Base-by-base conservation (phyloP, 1,140 invertebrate species). In the Venustaconcha ellipsiformis region DNA sequence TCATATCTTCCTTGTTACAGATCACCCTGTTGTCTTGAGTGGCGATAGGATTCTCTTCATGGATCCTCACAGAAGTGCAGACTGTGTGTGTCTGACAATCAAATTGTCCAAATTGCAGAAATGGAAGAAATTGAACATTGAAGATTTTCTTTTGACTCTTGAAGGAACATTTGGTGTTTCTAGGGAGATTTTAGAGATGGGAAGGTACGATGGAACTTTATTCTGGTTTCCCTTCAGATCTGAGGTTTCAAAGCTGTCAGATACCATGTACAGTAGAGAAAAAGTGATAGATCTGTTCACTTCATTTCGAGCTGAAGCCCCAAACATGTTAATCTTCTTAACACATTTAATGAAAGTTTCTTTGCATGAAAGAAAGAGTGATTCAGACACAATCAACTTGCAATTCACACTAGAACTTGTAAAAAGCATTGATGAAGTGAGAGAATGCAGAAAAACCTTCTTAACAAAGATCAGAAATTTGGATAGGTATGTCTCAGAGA, bases 221-320 rank as follows among this genome's bases (percentile, higher is more conserved):
- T 66, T 66, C 30, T 26, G 64, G 17, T 66, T 66, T 26, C 64
- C 64, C 15, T 30, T 66, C 15, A n/a, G 64, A 26, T 30, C 15
- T 17, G n/a, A 66, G 15, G 18, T 14, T 48, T 78, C 67, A 37
- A 57, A 67, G 17, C 70, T 82, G 20, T 80, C 78, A 1, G 60
- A 67, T 17, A 78, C 37, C 0, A 3, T 78, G 17, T 82, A 82
- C 69, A 57, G 68, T 20, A 65, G 72, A 67, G 64, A 78, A 14
- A 80, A 80, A 59, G 70, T 85, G 18, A 18, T 60, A 63, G 64
- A 78, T 23, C 60, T 85, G 1, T 82, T 84, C 30, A 59, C 63
- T 2, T 66, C 79, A 18, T 80, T 83, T 30, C 68, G 70, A 26
- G 23, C 73, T 13, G 74, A 77, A 55, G 73, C 80, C 2, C 23